These are phyloP conservation scores for Neoscelio sp. DNA, from an alignment of 2,888 invertebrate species.

Conservation along the genomic window DNA sequence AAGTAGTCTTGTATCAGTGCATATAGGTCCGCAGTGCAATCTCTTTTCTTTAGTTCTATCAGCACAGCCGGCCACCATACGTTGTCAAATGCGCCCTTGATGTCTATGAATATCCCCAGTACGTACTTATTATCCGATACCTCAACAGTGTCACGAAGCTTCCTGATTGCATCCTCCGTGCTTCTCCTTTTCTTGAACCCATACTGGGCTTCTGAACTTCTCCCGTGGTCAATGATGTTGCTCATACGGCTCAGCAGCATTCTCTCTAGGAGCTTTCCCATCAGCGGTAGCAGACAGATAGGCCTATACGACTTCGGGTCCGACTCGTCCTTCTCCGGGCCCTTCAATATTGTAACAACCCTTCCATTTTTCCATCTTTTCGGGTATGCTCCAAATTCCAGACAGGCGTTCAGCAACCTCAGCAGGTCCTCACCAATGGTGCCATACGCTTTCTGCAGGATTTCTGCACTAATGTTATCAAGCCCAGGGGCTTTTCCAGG, in stretches of 20 bases:
- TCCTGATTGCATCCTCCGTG: conserved; percentile 35
- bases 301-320: conserved; percentile 52
- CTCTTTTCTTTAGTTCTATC: conserved; percentile 10
- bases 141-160: neutral
- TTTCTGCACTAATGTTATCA: conserved; percentile 3
- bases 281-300: conserved; percentile 47
- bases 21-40: conserved; percentile 27
- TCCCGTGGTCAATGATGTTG: neutral
- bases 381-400: conserved; percentile 27
- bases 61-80: conserved; percentile 36
- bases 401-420: conserved; percentile 12
- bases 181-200: conserved; percentile 4
- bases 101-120: conserved; percentile 25
- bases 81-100: conserved; percentile 43
- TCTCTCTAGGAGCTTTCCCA: conserved; percentile 46
- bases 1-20: conserved; percentile 23
- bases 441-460: neutral
- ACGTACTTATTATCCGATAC: conserved; percentile 6
- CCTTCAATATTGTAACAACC: conserved; percentile 25
- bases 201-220: conserved; percentile 6
- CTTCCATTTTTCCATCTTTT: conserved; percentile 27
- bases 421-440: neutral
- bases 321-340: conserved; percentile 10
- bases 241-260: conserved; percentile 16
- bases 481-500: conserved; percentile 12